Evolutionary conservation across 2,113 vertebrate genomes (phyloP).

Genomic region (Uria aalge): DNA sequence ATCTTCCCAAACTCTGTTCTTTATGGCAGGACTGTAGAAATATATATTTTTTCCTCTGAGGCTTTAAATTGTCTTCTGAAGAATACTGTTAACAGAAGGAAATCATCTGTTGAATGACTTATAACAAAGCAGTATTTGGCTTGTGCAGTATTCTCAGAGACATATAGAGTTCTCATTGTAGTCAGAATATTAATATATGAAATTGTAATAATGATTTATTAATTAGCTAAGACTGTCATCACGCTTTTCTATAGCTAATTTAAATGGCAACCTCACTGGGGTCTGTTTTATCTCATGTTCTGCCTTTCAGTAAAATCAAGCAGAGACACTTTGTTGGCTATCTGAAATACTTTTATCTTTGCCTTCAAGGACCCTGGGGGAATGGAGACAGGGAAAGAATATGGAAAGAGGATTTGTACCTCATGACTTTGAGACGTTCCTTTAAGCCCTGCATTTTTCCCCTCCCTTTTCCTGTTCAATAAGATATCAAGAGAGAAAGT

Average conservation of each 20-base stretch:
- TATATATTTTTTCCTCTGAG: neutral
- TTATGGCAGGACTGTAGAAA: conserved; percentile 12
- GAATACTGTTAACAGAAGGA: conserved; percentile 5
- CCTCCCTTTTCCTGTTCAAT: conserved; percentile 15
- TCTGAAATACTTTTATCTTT: conserved; percentile 48
- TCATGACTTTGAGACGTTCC: neutral
- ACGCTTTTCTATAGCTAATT: conserved; percentile 16
- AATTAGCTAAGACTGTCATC: conserved; percentile 33
- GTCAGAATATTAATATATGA: neutral
- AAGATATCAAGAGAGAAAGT: neutral
- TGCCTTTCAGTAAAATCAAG: conserved; percentile 14
- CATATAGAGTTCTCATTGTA: neutral
- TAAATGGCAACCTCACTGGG: neutral
- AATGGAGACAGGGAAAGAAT: conserved; percentile 20
- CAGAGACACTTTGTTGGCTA: conserved; percentile 26
- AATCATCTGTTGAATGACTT: conserved; percentile 15
- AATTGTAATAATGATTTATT: conserved; percentile 46
- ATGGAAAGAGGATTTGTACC: conserved; percentile 43
- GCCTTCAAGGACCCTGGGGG: neutral
- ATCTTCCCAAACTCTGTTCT: conserved; percentile 2
- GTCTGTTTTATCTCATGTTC: conserved; percentile 23
- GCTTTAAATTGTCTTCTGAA: conserved; percentile 7
- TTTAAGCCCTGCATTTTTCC: neutral
- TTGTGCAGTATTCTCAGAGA: neutral
- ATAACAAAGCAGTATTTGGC: neutral